Evolutionary conservation across 2,113 vertebrate species (phyloP), one percentile per base, ranked within the genome.

Genomic region (Colistium nudipinnis): DNA sequence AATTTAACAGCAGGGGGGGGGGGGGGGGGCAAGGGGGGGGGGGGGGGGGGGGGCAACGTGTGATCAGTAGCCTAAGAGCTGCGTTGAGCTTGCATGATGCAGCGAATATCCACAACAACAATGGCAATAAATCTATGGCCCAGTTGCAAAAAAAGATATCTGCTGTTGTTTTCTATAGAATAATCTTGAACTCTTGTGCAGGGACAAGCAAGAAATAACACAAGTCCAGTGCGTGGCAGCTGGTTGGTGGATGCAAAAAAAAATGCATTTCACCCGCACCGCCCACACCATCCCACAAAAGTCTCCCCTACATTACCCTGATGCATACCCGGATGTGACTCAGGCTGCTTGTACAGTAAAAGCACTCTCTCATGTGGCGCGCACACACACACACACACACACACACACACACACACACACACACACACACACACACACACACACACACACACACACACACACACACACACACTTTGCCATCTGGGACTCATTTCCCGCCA

Each of bases 331-430:
- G 83, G 85, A 87, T 76, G 45, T 89, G 79, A 90, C 80, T 84
- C 77, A 81, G 62, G 82, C 70, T 70, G 67, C 63, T 84, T 54
- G 79, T 88, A 87, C 81, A 88, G 90, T 88, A 83, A 84, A 87
- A 73, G 64, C 73, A 38, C 38, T 71, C 74, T 87, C 79, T 87
- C 35, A 86, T 88, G 88, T 90, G 90, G 86, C 61, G 27, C 77
- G 75, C 67, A n/a, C 85, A 74, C 67, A 52, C 51, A 76, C 56
- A 81, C 77, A 33, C 62, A 79, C 74, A 74, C 76, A 73, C 66
- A 62, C 73, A 69, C 82, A 83, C 78, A 81, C 76, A 28, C 62
- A 76, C 74, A 70, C 74, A 73, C 70, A 67, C 75, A 63, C 80
- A 83, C 79, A 44, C 70, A n/a, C 67, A n/a, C 85, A 74, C 67